phyloP scores from a whole-genome alignment of 2,888 invertebrate genomes.

The Laothoe populi region DNA sequence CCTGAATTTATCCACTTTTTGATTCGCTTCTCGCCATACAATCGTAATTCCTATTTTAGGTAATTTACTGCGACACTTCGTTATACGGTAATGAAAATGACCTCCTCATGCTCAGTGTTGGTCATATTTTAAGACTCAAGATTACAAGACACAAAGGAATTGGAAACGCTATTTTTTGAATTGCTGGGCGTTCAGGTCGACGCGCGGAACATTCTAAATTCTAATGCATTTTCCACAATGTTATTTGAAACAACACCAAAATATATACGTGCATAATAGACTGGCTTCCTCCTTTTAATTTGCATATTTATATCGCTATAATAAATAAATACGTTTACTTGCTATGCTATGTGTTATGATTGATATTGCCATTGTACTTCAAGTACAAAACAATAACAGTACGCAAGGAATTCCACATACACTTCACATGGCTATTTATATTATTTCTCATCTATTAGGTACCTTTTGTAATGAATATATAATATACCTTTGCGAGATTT shows the following conservation, averaged over 20 bases:
- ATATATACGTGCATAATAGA: not conserved
- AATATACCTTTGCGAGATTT: not conserved
- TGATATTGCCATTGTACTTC: not conserved
- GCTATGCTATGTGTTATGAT: not conserved
- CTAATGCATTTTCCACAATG: slow-evolving; percentile 13
- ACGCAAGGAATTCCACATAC: slow-evolving; percentile 7
- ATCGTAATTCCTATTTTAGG: slow-evolving; percentile 21
- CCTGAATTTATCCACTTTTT: slow-evolving; percentile 21
- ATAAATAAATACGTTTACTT: slow-evolving; percentile 1
- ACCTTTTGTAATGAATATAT: not conserved
- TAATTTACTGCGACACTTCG: slow-evolving; percentile 25
- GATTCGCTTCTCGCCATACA: slow-evolving; percentile 12
- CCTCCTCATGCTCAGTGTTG: slow-evolving; percentile 24
- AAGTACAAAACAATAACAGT: not conserved
- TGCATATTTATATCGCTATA: not conserved
- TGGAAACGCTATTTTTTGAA: slow-evolving; percentile 17
- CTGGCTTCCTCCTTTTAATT: slow-evolving; percentile 4
- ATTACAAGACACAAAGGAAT: slow-evolving; percentile 25
- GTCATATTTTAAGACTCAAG: slow-evolving; percentile 22
- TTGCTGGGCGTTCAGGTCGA: not conserved
- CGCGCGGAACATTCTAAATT: slow-evolving; percentile 2
- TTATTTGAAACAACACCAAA: not conserved
- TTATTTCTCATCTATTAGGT: slow-evolving; percentile 1
- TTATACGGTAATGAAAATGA: slow-evolving; percentile 32
- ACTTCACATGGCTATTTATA: slow-evolving; percentile 6